Percentiles rank a stretch among this genome's conserved stretches.
Evolutionary conservation across 2,888 invertebrate genomes (phyloP).

Genomic region (Panopea generosa): DNA sequence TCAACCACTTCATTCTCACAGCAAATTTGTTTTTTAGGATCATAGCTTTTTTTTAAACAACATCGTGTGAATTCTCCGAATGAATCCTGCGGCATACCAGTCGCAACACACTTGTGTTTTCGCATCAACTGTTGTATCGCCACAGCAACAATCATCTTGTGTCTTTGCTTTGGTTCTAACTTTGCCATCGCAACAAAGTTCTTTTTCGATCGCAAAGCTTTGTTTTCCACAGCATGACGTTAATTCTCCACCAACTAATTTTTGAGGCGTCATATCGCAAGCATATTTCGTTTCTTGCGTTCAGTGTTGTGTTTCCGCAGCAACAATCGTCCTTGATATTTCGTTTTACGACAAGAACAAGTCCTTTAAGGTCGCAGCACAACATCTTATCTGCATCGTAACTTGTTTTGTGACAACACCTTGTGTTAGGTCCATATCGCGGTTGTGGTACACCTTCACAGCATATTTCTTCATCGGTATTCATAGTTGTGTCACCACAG

Average conservation of each 20-base stretch:
- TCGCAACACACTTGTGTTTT: constrained; percentile 38
- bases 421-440: constrained; percentile 35
- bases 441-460: constrained; percentile 49
- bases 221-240: constrained; percentile 46
- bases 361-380: constrained; percentile 21
- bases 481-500: constrained; percentile 52
- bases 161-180: constrained; percentile 36
- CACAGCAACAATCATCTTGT: constrained; percentile 51
- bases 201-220: constrained; percentile 39
- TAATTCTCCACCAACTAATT: constrained; percentile 46
- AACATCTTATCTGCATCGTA: constrained; percentile 42
- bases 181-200: constrained; percentile 47
- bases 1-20: constrained; percentile 48
- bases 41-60: constrained; percentile 41
- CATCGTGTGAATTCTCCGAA: constrained; percentile 40
- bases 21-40: constrained; percentile 40
- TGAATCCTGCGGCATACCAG: constrained; percentile 45
- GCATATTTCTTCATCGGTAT: constrained; percentile 48
- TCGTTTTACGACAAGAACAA: constrained; percentile 25
- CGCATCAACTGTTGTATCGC: constrained; percentile 41
- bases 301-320: constrained; percentile 48
- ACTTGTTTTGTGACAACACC: constrained; percentile 44
- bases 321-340: constrained; percentile 47
- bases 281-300: constrained; percentile 50
- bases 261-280: constrained; percentile 47